Conservation (phyloP, 2,888 invertebrate genomes). For the Erebia epiphron region DNA sequence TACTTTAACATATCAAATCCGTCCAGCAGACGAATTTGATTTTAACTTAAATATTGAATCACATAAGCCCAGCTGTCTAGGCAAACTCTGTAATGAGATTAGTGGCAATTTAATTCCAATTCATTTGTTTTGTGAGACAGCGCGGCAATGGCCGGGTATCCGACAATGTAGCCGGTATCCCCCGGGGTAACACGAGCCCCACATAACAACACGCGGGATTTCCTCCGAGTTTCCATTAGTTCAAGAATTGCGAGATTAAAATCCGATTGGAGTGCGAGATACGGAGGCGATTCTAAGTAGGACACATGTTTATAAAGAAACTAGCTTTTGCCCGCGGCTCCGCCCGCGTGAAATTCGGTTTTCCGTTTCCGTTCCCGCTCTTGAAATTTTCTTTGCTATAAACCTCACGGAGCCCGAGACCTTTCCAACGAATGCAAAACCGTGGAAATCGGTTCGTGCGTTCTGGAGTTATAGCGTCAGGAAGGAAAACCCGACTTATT, state of each 20-base stretch:
- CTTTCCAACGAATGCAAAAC: too few relatives aligned
- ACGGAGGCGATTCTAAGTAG: background rate
- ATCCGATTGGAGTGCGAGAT: conserved; percentile 19
- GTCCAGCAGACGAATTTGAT: too few relatives aligned
- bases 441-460: too few relatives aligned
- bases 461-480: too few relatives aligned
- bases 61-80: background rate
- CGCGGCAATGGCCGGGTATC: conserved; percentile 9
- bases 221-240: conserved; percentile 49
- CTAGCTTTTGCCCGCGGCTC: too few relatives aligned
- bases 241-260: conserved; percentile 37
- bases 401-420: too few relatives aligned
- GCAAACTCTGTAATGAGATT: conserved; percentile 36
- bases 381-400: too few relatives aligned
- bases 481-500: too few relatives aligned
- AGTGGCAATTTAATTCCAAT: conserved; percentile 41
- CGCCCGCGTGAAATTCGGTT: too few relatives aligned
- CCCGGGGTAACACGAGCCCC: conserved; percentile 34
- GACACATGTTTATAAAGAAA: background rate
- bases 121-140: conserved; percentile 44
- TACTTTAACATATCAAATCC: too few relatives aligned
- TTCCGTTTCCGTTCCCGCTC: too few relatives aligned
- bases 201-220: conserved; percentile 11
- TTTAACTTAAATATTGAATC: too few relatives aligned
- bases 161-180: background rate